phyloP scores from a whole-genome alignment of 2,888 invertebrate species.

The Toxonevra muliebris region DNA sequence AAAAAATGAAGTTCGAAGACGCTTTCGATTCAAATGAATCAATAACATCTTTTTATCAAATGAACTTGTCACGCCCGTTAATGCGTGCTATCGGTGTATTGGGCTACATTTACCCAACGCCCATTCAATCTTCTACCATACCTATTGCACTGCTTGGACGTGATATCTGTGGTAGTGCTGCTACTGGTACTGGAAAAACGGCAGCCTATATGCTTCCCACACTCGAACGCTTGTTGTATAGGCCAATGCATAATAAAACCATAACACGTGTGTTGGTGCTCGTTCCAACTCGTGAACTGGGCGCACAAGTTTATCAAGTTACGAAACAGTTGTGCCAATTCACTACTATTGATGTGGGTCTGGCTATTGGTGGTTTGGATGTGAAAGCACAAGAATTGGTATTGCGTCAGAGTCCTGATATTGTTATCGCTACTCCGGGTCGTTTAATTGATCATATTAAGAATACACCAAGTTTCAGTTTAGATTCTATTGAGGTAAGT shows the following conservation, averaged over 20 bases:
- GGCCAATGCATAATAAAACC: slow-evolving; percentile 75
- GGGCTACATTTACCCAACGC: slow-evolving; percentile 94
- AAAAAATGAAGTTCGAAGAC: slow-evolving; percentile 71
- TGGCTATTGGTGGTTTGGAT: slow-evolving; percentile 89
- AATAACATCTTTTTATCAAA: slow-evolving; percentile 84
- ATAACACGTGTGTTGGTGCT: slow-evolving; percentile 88
- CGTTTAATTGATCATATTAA: slow-evolving; percentile 96
- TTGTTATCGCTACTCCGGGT: slow-evolving; percentile 98
- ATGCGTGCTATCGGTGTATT: slow-evolving; percentile 89
- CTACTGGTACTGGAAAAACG: slow-evolving; percentile 98
- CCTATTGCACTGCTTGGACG: slow-evolving; percentile 91
- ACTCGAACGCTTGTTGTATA: slow-evolving; percentile 89
- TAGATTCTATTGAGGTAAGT: slow-evolving; percentile 88
- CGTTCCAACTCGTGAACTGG: slow-evolving; percentile 96
- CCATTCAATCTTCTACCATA: slow-evolving; percentile 95
- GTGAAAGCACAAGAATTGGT: slow-evolving; percentile 83
- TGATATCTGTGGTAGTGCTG: slow-evolving; percentile 98
- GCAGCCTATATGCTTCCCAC: slow-evolving; percentile 99
- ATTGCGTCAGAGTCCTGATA: slow-evolving; percentile 90
- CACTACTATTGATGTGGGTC: slow-evolving; percentile 80
- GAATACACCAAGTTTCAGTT: slow-evolving; percentile 91
- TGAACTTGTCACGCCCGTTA: slow-evolving; percentile 95
- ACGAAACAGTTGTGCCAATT: slow-evolving; percentile 90
- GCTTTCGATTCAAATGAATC: slow-evolving; percentile 71
- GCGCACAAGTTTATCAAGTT: slow-evolving; percentile 97